Evolutionary conservation across 2,888 invertebrate genomes (phyloP).

Genomic region (Ethmia dodecea): DNA sequence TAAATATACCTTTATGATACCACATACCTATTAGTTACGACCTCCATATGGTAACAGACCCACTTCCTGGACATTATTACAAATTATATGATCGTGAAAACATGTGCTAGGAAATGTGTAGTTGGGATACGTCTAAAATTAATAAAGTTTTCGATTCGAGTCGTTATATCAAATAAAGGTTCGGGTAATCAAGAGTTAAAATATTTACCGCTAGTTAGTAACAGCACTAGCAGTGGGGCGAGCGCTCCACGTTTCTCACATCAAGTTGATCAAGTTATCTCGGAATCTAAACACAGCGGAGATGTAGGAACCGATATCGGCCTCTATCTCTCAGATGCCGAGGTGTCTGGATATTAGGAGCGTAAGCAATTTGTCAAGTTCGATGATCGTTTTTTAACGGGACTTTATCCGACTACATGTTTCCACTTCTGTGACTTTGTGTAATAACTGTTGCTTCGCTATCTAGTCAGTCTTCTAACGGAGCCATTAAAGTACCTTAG

Average conservation of each 20-base stretch:
- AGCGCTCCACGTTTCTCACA: slow-evolving; percentile 38
- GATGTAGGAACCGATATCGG: slow-evolving; percentile 59
- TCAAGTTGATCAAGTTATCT: slow-evolving; percentile 66
- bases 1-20: slow-evolving; percentile 48
- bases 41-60: slow-evolving; percentile 31
- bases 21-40: slow-evolving; percentile 35
- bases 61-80: slow-evolving; percentile 36
- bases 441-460: background rate
- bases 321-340: slow-evolving; percentile 50
- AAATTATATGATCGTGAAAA: slow-evolving; percentile 44
- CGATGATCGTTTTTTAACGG: slow-evolving; percentile 66
- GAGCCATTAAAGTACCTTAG: no score
- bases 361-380: slow-evolving; percentile 74
- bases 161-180: slow-evolving; percentile 5
- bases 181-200: slow-evolving; percentile 12
- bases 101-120: slow-evolving; percentile 25
- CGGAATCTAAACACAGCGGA: slow-evolving; percentile 58
- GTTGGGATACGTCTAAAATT: slow-evolving; percentile 22
- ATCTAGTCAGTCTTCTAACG: background rate
- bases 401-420: slow-evolving; percentile 25
- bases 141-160: slow-evolving; percentile 7
- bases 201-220: slow-evolving; percentile 28
- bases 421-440: slow-evolving; percentile 14
- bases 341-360: slow-evolving; percentile 72
- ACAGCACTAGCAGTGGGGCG: slow-evolving; percentile 19